Percentiles rank a stretch among this genome's conserved stretches.
Evolutionary conservation across 1,140 invertebrate species (phyloP).

Genomic region (Carposina sasakii): DNA sequence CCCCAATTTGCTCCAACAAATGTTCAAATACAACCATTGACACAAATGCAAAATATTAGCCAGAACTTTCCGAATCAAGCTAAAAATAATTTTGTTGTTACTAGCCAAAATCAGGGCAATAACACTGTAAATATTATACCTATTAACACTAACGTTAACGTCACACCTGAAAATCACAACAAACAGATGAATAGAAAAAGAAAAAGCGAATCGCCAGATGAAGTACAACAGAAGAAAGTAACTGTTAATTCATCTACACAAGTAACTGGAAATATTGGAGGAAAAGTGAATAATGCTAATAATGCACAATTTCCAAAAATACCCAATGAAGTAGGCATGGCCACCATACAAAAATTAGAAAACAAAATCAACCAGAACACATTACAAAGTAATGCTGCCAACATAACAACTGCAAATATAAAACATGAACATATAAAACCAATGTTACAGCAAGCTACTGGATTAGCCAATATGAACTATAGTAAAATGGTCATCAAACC

Average conservation of each 20-base stretch:
- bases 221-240: slow-evolving; percentile 45
- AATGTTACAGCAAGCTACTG: not conserved
- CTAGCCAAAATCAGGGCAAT: too few species aligned
- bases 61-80: too few species aligned
- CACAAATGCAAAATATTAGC: too few species aligned
- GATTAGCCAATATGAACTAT: not conserved
- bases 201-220: slow-evolving; percentile 61
- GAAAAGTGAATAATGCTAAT: not conserved
- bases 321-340: not conserved
- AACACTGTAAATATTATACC: slow-evolving; percentile 5
- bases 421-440: not conserved
- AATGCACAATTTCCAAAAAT: not conserved
- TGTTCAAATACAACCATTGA: too few species aligned
- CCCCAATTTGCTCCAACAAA: too few species aligned
- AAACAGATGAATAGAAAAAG: slow-evolving; percentile 40
- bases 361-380: too few species aligned
- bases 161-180: slow-evolving; percentile 8
- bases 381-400: not conserved
- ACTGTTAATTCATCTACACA: slow-evolving; percentile 5
- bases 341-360: not conserved
- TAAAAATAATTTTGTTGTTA: too few species aligned
- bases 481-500: not conserved
- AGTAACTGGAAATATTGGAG: too few species aligned
- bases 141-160: slow-evolving; percentile 20
- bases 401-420: slow-evolving; percentile 1